Percentiles rank a stretch among this genome's conserved stretches.
Evolutionary conservation across 2,113 vertebrate genomes (phyloP).

Genomic region (Verasper variegatus): DNA sequence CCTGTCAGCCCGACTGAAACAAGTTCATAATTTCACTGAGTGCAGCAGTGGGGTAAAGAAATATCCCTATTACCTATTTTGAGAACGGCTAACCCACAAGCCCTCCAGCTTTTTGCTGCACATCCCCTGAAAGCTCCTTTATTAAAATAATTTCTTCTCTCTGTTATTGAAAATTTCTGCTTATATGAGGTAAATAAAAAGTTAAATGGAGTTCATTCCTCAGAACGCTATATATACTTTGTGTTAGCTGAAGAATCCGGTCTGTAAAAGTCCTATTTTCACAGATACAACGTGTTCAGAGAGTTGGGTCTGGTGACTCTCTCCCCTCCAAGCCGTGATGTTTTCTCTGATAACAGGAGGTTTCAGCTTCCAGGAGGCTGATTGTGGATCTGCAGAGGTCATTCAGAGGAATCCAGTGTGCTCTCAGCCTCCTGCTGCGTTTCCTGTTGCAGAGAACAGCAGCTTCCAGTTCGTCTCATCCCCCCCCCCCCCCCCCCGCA

Average conservation of each 20-base stretch:
- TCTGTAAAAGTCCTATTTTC: too few species aligned
- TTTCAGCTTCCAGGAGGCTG: slow-evolving; percentile 1
- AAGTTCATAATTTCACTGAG: slow-evolving; percentile 37
- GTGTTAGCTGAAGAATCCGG: too few species aligned
- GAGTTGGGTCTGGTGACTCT: too few species aligned
- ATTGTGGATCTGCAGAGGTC: slow-evolving; percentile 1
- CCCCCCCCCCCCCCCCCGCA: neutral
- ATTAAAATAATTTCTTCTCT: neutral
- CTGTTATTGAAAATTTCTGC: slow-evolving; percentile 29
- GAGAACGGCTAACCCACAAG: slow-evolving; percentile 15
- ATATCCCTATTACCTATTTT: slow-evolving; percentile 10
- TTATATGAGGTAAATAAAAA: slow-evolving; percentile 17
- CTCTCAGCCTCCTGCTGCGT: slow-evolving; percentile 7
- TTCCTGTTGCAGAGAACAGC: neutral
- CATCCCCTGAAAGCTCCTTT: slow-evolving; percentile 21
- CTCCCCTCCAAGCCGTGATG: neutral
- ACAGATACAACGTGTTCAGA: neutral
- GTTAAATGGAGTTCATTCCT: neutral
- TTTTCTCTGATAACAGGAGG: neutral
- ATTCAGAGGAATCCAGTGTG: neutral
- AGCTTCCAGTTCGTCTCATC: neutral
- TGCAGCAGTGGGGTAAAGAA: neutral
- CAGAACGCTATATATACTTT: too few species aligned
- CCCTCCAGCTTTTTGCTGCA: slow-evolving; percentile 9
- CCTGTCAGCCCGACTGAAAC: slow-evolving; percentile 40